A percentile compares a stretch with the other conserved stretches of the same genome.
Conservation (phyloP, 1,140 invertebrate genomes). For the Ostrea edulis region DNA sequence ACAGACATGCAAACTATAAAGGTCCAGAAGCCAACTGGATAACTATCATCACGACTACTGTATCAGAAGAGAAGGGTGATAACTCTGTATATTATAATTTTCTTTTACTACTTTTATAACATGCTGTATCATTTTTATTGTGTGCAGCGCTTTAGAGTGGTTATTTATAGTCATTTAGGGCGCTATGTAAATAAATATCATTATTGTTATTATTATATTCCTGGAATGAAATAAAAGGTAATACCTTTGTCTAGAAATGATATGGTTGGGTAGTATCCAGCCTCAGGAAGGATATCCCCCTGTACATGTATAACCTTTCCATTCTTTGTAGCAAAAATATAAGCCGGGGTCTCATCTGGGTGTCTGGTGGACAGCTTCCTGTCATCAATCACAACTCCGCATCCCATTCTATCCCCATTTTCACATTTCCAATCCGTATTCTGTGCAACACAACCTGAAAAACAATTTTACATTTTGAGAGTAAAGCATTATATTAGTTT, state of each 20-base stretch:
- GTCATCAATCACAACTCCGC: constrained; percentile 26
- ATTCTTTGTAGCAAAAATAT: constrained; percentile 43
- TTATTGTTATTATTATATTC: not conserved
- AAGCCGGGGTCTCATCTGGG: not conserved
- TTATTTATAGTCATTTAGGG: too few species aligned
- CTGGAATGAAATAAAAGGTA: too few species aligned
- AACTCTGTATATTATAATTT: too few species aligned
- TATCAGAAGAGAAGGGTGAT: too few species aligned
- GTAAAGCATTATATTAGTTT: not conserved
- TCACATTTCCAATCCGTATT: constrained; percentile 42
- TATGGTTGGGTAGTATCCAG: constrained; percentile 43
- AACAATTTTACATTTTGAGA: not conserved
- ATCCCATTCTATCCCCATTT: constrained; percentile 41
- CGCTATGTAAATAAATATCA: not conserved
- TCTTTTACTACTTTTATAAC: too few species aligned
- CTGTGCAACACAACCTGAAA: constrained; percentile 9
- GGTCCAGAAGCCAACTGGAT: too few species aligned
- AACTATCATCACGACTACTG: too few species aligned
- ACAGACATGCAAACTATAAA: too few species aligned
- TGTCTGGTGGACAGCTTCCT: constrained; percentile 3
- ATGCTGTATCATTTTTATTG: too few species aligned
- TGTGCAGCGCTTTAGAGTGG: too few species aligned
- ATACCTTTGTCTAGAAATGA: constrained; percentile 32
- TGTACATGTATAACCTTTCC: constrained; percentile 19
- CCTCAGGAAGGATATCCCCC: constrained; percentile 7